Evolutionary conservation across 2,797 vertebrate genomes (phyloP).

Genomic region (Leptatherina wallacei): DNA sequence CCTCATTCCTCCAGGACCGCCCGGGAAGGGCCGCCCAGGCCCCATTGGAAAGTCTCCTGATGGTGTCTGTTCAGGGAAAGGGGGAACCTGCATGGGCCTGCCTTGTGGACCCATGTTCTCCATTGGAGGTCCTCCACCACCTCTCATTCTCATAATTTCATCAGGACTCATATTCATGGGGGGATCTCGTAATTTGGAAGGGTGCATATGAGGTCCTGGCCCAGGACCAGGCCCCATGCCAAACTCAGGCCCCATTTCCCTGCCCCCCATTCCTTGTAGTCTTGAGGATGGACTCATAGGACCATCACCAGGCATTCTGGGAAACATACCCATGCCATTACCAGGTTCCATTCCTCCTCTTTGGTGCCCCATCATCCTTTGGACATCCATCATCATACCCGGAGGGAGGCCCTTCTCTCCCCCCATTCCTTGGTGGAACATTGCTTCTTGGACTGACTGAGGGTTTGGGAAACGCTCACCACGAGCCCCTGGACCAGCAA

Average conservation of each 20-base stretch:
- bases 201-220: constrained; percentile 91
- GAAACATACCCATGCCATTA: constrained; percentile 91
- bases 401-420: constrained; percentile 96
- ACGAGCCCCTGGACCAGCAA: constrained; percentile 93
- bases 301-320: constrained; percentile 93
- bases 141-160: constrained; percentile 86
- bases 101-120: constrained; percentile 87
- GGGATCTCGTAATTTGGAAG: constrained; percentile 93
- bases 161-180: constrained; percentile 89
- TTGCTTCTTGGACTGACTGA: constrained; percentile 93
- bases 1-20: constrained; percentile 84
- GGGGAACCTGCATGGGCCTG: constrained; percentile 91
- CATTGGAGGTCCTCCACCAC: constrained; percentile 85
- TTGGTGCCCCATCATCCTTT: constrained; percentile 93
- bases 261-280: constrained; percentile 91
- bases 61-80: constrained; percentile 92
- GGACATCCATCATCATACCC: constrained; percentile 95
- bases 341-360: constrained; percentile 94
- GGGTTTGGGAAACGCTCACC: constrained; percentile 96
- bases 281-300: constrained; percentile 96
- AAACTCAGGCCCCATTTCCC: constrained; percentile 92
- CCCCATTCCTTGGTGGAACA: constrained; percentile 95
- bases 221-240: constrained; percentile 91
- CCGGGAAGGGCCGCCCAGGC: constrained; percentile 90
- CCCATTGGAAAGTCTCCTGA: constrained; percentile 93